phyloP scores from a whole-genome alignment of 2,888 invertebrate species.

The Harpalus rufipes region DNA sequence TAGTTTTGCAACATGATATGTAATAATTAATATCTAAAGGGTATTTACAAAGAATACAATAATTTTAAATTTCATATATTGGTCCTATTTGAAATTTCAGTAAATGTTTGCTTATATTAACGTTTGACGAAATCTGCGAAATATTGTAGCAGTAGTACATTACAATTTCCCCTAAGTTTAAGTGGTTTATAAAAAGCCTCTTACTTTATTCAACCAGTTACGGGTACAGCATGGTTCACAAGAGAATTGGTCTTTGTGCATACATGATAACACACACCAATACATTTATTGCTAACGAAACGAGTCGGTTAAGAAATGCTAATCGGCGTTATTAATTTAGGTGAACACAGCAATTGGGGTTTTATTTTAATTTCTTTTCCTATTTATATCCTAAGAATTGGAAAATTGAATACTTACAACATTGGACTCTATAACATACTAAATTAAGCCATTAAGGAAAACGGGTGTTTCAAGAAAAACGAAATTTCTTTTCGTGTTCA shows the following conservation, averaged over 20 bases:
- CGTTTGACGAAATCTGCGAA: constrained; percentile 53
- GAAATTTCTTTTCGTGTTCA: no score
- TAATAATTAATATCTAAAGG: constrained; percentile 63
- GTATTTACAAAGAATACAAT: constrained; percentile 52
- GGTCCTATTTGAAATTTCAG: constrained; percentile 62
- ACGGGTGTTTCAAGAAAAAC: no score
- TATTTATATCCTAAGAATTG: constrained; percentile 46
- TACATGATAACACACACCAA: constrained; percentile 39
- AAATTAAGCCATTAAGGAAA: no score
- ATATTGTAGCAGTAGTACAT: constrained; percentile 41
- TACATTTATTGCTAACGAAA: constrained; percentile 53
- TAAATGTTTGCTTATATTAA: constrained; percentile 46
- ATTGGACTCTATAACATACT: neutral
- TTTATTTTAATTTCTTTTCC: constrained; percentile 38
- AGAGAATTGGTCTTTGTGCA: constrained; percentile 61
- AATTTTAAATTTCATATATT: constrained; percentile 55
- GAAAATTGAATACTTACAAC: constrained; percentile 31
- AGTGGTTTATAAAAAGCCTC: constrained; percentile 59
- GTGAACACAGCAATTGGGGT: constrained; percentile 66
- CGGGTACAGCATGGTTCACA: constrained; percentile 38
- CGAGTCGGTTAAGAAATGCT: constrained; percentile 34
- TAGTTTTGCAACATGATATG: constrained; percentile 60
- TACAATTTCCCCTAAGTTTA: constrained; percentile 15
- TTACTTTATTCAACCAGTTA: constrained; percentile 12
- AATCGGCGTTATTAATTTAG: constrained; percentile 49